Percentiles rank a stretch among this genome's conserved stretches.
phyloP scores from a whole-genome alignment of 2,888 invertebrate genomes.

The Ochlodes sylvanus region DNA sequence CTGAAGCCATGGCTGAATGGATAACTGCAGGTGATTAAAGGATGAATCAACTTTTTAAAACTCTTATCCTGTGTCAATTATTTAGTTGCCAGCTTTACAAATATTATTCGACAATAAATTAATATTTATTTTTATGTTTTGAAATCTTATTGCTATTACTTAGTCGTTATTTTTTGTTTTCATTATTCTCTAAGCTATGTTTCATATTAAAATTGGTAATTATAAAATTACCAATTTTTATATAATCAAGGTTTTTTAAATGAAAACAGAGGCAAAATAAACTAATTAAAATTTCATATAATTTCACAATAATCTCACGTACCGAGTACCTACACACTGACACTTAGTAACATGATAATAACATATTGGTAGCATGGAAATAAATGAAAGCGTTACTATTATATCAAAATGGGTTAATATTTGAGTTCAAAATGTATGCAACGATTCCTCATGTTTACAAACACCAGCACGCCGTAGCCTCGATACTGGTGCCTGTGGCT shows the following conservation, averaged over 20 bases:
- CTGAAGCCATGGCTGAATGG: conserved; percentile 31
- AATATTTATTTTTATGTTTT: no score
- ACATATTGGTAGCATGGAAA: neutral
- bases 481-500: neutral
- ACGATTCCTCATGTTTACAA: conserved; percentile 3
- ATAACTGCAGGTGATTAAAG: conserved; percentile 31
- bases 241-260: no score
- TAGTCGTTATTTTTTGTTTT: no score
- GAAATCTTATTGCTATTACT: no score
- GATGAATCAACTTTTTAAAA: conserved; percentile 19
- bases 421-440: neutral
- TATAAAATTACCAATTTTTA: no score
- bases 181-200: no score
- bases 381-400: neutral
- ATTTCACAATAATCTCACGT: no score
- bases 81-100: conserved; percentile 4
- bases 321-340: no score
- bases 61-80: neutral
- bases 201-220: no score
- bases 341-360: neutral
- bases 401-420: neutral
- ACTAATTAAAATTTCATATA: no score
- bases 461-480: neutral
- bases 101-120: neutral
- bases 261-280: no score